Base-by-base conservation (phyloP, 2,797 vertebrate species). In the Remorina albescens region DNA sequence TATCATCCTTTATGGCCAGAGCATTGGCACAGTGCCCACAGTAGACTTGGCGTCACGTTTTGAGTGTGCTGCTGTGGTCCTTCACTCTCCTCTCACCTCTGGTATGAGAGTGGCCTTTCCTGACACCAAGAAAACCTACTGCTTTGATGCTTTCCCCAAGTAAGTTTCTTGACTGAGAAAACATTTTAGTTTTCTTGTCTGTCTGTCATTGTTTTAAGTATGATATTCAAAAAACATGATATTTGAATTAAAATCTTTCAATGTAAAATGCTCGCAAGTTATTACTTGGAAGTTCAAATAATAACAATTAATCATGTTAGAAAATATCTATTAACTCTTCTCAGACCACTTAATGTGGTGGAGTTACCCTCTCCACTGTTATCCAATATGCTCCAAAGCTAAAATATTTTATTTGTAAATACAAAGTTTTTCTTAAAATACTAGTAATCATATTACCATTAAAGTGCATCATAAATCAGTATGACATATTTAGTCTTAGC, bases 61-160 rank as follows among this genome's bases (percentile, higher is more conserved):
- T 0, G 98, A 99, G 91, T 99, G 98, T 3, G 98, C 98, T 0
- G 98, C 98, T 0, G 98, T 99, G 21, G 95, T 99, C 50, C 96
- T 99, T 58, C 98, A 99, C 89, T 99, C 98, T 12, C 98, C 98
- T 0, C 96, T 99, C 69, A 99, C 97, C 74, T 99, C 98, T 0
- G 98, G 98, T 80, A 98, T 99, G 98, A 95, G 98, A 44, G 98
- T 99, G 18, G 98, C 97, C 74, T 99, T 99, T 88, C 98, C 98
- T 0, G 98, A 99, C 89, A 99, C 98, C 86, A 99, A 97, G 96
- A 99, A 99, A 93, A 99, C 98, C 0, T 99, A 99, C 88, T 99
- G 96, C 92, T 99, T 99, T 0, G 98, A 99, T 32, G 98, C 97
- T 32, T 99, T 99, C 88, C 97, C 97, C 62, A 99, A 99, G 98